Conservation (phyloP, 2,888 invertebrate species). For the Parasteatoda lunata region DNA sequence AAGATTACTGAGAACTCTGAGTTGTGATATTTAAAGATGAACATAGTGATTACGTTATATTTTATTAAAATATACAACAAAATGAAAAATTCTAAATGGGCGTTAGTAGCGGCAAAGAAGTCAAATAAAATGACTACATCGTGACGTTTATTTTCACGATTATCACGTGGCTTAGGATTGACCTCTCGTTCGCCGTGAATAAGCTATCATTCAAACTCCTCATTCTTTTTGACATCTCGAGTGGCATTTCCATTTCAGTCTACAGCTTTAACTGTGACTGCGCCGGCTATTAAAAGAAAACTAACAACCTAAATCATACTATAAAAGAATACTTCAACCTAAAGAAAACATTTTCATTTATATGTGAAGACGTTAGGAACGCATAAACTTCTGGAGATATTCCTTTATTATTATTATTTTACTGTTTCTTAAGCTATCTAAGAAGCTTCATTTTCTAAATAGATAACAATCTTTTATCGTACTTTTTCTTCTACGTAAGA, state of each 20-base stretch:
- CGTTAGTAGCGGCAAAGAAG: conserved; percentile 7
- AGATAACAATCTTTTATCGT: too few relatives aligned
- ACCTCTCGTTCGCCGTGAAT: conserved; percentile 36
- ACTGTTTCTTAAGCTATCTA: too few relatives aligned
- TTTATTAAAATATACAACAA: too few relatives aligned
- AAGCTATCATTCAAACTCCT: conserved; percentile 54
- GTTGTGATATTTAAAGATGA: too few relatives aligned
- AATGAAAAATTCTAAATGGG: background rate
- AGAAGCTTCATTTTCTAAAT: too few relatives aligned
- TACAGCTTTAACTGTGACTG: conserved; percentile 10
- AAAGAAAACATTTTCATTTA: background rate
- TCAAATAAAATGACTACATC: background rate
- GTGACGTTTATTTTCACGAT: conserved; percentile 46
- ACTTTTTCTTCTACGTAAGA: too few relatives aligned
- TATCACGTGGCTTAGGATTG: conserved; percentile 22
- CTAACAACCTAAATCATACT: background rate
- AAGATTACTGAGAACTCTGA: too few relatives aligned
- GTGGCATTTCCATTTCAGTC: conserved; percentile 55
- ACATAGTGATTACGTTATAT: too few relatives aligned
- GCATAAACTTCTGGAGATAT: too few relatives aligned
- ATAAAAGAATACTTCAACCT: background rate
- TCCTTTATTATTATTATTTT: too few relatives aligned
- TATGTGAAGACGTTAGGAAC: background rate
- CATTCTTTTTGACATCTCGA: conserved; percentile 41
- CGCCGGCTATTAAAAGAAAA: conserved; percentile 7